These are phyloP conservation scores for Glaucomys volans DNA, from an alignment of 2,113 vertebrate species.

Conservation along the genomic window DNA sequence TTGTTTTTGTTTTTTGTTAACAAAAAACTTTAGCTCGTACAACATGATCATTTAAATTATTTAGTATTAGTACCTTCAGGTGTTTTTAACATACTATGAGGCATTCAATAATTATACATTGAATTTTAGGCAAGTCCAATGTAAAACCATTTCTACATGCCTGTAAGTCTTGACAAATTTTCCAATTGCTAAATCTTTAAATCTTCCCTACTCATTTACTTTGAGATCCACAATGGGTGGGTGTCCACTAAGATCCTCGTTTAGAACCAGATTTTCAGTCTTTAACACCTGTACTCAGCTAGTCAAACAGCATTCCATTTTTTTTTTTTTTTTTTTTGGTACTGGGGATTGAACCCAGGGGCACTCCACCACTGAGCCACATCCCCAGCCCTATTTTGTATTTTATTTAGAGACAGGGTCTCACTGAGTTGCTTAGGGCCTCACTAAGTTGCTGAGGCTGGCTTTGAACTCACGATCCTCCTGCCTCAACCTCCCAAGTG, in stretches of 20 bases:
- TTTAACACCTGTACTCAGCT: neutral
- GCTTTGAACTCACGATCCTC: too few species aligned
- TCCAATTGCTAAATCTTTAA: neutral
- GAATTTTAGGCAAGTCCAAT: neutral
- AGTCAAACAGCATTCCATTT: neutral
- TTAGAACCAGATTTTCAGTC: neutral
- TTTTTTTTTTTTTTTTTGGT: too few species aligned
- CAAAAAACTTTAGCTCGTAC: neutral
- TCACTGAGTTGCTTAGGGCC: too few species aligned
- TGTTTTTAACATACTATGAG: neutral
- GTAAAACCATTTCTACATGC: neutral
- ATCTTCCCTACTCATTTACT: neutral
- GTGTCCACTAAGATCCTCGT: neutral
- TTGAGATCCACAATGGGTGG: neutral
- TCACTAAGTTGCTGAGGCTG: too few species aligned
- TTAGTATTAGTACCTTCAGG: neutral
- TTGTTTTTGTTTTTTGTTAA: neutral
- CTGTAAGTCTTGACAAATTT: neutral
- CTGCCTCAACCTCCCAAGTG: too few species aligned
- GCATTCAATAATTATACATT: neutral
- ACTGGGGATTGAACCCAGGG: too few species aligned
- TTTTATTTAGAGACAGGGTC: too few species aligned
- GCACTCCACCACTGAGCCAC: too few species aligned
- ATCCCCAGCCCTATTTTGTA: too few species aligned
- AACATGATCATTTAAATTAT: neutral